Percentiles rank a stretch among this genome's conserved stretches.
These are phyloP conservation scores for Prosopocoilus inquinatus DNA, from an alignment of 2,888 invertebrate species.

Conservation along the genomic window DNA sequence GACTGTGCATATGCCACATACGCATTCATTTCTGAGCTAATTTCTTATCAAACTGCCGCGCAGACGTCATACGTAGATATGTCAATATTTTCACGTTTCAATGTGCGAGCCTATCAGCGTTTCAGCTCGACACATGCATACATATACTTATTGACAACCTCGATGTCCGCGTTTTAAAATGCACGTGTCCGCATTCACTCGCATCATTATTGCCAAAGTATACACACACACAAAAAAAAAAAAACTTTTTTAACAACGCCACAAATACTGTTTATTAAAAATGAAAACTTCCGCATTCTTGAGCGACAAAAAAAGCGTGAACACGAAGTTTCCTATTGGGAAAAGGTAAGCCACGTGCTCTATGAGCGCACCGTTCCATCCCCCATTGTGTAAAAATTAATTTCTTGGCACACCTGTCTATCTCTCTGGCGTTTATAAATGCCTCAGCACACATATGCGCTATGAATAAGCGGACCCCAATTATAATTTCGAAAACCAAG, in stretches of 20 bases:
- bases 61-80: constrained; percentile 14
- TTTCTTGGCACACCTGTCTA: constrained; percentile 31
- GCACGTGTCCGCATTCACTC: neutral
- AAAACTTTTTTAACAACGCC: neutral
- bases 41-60: constrained; percentile 23
- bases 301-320: constrained; percentile 18
- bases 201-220: too few species aligned
- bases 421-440: constrained; percentile 27
- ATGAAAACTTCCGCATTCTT: constrained; percentile 16
- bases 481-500: constrained; percentile 23
- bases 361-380: constrained; percentile 10
- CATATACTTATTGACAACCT: neutral
- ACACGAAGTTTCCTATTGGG: constrained; percentile 1
- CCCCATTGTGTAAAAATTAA: constrained; percentile 24
- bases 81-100: neutral
- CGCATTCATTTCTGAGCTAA: constrained; percentile 16
- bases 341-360: constrained; percentile 10
- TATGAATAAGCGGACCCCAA: constrained; percentile 22
- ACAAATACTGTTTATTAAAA: constrained; percentile 1
- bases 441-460: constrained; percentile 19
- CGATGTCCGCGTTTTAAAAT: neutral
- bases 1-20: constrained; percentile 32
- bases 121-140: neutral
- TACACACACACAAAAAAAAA: too few species aligned
- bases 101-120: neutral